phyloP scores from a whole-genome alignment of 2,797 vertebrate species.

The Bucorvus abyssinicus region DNA sequence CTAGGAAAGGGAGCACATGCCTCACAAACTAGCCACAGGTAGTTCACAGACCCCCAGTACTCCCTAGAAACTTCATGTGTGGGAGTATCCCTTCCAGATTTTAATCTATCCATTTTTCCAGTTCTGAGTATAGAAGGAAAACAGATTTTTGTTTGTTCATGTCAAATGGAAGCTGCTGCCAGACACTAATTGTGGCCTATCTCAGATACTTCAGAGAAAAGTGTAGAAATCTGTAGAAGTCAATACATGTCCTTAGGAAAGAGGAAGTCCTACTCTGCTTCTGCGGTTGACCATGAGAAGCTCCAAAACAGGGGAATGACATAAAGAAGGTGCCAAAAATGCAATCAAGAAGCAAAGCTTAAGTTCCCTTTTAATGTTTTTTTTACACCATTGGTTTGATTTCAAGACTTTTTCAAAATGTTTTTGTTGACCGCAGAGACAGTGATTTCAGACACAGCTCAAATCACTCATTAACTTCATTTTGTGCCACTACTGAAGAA shows the following conservation, averaged over 20 bases:
- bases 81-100: neutral
- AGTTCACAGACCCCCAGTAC: neutral
- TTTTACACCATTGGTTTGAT: neutral
- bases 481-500: neutral
- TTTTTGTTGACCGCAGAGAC: neutral
- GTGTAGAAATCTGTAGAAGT: neutral
- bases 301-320: neutral
- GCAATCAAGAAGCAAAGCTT: neutral
- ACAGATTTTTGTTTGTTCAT: neutral
- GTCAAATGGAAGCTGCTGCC: neutral
- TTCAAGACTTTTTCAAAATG: neutral
- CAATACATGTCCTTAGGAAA: neutral
- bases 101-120: neutral
- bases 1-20: neutral
- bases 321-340: neutral
- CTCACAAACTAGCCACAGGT: neutral
- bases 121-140: neutral
- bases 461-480: slow-evolving; percentile 13
- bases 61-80: neutral
- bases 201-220: neutral
- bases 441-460: slow-evolving; percentile 29
- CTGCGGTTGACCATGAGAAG: neutral
- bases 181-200: neutral
- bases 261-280: neutral
- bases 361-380: neutral